Evolutionary conservation across 1,140 invertebrate genomes (phyloP).

Genomic region (Fopius arisanus): DNA sequence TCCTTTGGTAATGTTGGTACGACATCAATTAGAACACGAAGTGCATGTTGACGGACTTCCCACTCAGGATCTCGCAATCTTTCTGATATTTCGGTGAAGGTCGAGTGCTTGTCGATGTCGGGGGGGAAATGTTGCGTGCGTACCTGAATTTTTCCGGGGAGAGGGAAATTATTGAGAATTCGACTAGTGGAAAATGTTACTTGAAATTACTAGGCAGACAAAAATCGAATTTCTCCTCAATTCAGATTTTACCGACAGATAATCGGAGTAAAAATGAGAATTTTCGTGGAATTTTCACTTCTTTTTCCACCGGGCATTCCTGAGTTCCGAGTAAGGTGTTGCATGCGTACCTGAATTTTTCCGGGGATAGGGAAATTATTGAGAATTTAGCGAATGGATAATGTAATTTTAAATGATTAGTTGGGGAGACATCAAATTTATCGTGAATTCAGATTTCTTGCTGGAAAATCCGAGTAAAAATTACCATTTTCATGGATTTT

Average conservation of each 20-base stretch:
- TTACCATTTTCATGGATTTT: too few species aligned
- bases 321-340: slow-evolving; percentile 62
- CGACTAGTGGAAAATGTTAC: neutral
- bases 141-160: slow-evolving; percentile 41
- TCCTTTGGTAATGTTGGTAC: slow-evolving; percentile 71
- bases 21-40: slow-evolving; percentile 77
- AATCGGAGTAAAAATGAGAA: too few species aligned
- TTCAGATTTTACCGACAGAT: too few species aligned
- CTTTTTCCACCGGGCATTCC: too few species aligned
- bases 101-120: slow-evolving; percentile 69
- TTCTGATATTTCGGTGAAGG: slow-evolving; percentile 75
- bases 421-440: too few species aligned
- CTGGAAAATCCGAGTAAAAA: too few species aligned
- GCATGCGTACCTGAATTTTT: slow-evolving; percentile 50
- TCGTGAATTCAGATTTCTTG: too few species aligned
- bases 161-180: neutral
- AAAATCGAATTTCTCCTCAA: too few species aligned
- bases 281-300: too few species aligned
- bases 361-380: neutral
- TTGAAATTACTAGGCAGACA: too few species aligned
- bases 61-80: slow-evolving; percentile 80
- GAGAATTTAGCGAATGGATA: neutral
- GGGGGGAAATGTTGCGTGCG: slow-evolving; percentile 61
- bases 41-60: slow-evolving; percentile 81
- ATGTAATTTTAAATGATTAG: too few species aligned